A percentile compares a stretch with the other conserved stretches of the same genome.
Evolutionary conservation across 2,797 vertebrate genomes (phyloP).

Genomic region (Huso huso): DNA sequence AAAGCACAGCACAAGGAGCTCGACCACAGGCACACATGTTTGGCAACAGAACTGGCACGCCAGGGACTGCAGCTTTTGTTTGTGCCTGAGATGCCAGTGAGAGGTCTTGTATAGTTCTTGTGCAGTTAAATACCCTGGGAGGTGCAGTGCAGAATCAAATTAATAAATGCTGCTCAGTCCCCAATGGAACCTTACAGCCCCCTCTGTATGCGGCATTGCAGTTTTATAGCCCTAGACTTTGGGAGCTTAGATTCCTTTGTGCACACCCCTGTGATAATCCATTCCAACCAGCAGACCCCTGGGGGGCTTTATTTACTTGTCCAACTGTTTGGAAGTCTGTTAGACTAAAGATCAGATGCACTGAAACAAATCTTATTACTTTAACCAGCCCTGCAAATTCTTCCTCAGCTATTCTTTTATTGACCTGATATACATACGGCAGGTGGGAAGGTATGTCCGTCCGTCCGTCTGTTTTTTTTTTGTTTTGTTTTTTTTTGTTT

Average conservation of each 20-base stretch:
- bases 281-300: conserved; percentile 65
- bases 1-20: not conserved
- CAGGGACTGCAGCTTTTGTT: too few species aligned
- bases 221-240: conserved; percentile 43
- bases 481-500: too few species aligned
- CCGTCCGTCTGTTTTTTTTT: not conserved
- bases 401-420: conserved; percentile 46
- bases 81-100: not conserved
- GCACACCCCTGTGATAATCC: conserved; percentile 61
- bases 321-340: conserved; percentile 81
- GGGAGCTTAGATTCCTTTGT: conserved; percentile 71
- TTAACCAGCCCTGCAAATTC: conserved; percentile 68
- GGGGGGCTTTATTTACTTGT: conserved; percentile 81
- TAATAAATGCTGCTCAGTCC: conserved; percentile 51
- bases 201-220: conserved; percentile 45
- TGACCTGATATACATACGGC: conserved; percentile 44
- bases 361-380: conserved; percentile 83
- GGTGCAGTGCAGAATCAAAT: conserved; percentile 44
- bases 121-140: conserved; percentile 23
- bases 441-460: conserved; percentile 37
- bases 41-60: not conserved
- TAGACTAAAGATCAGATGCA: conserved; percentile 74
- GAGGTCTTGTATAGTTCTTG: conserved; percentile 18
- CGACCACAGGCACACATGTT: not conserved
- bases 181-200: conserved; percentile 46